Conservation (phyloP, 1,140 invertebrate genomes). For the Drosophila pachea region DNA sequence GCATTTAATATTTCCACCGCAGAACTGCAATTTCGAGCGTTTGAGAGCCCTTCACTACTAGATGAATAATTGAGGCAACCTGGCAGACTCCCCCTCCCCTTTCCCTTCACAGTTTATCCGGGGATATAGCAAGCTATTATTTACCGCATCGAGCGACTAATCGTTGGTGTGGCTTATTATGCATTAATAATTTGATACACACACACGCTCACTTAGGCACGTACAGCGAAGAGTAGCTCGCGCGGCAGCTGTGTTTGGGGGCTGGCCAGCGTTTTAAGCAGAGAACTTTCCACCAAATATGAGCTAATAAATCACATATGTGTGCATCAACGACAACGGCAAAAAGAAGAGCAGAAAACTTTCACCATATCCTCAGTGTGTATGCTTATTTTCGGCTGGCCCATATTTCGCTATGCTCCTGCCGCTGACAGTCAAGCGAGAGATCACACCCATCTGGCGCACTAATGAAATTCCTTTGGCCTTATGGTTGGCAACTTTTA, state of each 20-base stretch:
- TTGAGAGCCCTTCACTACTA: too few species aligned
- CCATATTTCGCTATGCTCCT: background rate
- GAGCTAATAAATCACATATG: slow-evolving; percentile 57
- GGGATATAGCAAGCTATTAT: too few species aligned
- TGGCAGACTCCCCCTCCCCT: too few species aligned
- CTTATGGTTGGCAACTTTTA: slow-evolving; percentile 35
- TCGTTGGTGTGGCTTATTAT: slow-evolving; percentile 54
- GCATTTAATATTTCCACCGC: slow-evolving; percentile 19
- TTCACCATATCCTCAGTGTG: slow-evolving; percentile 28
- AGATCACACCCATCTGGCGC: slow-evolving; percentile 44
- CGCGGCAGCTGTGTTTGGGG: slow-evolving; percentile 36
- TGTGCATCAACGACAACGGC: slow-evolving; percentile 30
- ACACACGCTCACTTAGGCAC: slow-evolving; percentile 1
- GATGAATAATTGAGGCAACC: too few species aligned
- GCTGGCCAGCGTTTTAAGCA: slow-evolving; percentile 30
- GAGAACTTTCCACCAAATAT: slow-evolving; percentile 56
- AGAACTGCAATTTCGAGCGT: background rate
- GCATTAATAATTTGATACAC: slow-evolving; percentile 51
- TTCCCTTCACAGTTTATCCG: too few species aligned
- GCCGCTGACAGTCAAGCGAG: slow-evolving; percentile 13
- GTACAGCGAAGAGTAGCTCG: slow-evolving; percentile 20
- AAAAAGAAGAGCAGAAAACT: slow-evolving; percentile 28
- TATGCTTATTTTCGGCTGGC: background rate
- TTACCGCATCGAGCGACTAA: background rate
- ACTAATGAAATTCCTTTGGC: slow-evolving; percentile 44